These are phyloP conservation scores for Drosophila grimshawi DNA, from an alignment of 1,140 invertebrate species.

Conservation along the genomic window DNA sequence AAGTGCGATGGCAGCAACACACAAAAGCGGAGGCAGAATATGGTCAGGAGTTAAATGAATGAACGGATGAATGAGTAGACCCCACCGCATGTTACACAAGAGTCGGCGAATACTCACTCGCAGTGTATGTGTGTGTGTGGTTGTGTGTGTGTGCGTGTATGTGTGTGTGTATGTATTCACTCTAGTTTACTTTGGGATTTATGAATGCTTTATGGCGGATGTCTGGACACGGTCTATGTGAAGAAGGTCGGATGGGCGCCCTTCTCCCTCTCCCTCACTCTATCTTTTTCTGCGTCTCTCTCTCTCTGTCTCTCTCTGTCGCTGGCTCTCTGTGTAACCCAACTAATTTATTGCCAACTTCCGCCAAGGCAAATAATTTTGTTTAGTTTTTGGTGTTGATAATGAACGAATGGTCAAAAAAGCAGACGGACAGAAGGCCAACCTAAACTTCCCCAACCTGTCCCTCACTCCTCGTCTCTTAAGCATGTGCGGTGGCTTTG, in stretches of 20 bases:
- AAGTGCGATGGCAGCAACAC: conserved; percentile 21
- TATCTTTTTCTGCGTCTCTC: background rate
- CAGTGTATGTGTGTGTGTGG: conserved; percentile 35
- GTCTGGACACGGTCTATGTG: conserved; percentile 72
- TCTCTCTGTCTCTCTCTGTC: too few species aligned
- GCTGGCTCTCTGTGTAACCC: conserved; percentile 40
- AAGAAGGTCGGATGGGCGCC: conserved; percentile 19
- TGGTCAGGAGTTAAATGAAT: conserved; percentile 80
- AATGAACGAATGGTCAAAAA: conserved; percentile 73
- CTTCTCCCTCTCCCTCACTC: background rate
- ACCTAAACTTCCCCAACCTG: background rate
- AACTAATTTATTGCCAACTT: conserved; percentile 83
- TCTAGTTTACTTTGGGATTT: conserved; percentile 84
- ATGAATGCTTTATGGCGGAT: conserved; percentile 83
- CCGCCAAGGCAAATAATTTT: conserved; percentile 80
- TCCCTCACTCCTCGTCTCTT: conserved; percentile 1
- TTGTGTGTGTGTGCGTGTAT: conserved; percentile 35
- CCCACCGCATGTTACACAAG: conserved; percentile 78
- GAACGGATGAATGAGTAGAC: conserved; percentile 82
- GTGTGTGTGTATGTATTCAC: conserved; percentile 49
- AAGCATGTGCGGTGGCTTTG: conserved; percentile 52
- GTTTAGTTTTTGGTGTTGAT: conserved; percentile 82
- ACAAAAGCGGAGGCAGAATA: conserved; percentile 34
- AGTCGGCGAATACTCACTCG: conserved; percentile 46
- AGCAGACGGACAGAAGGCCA: conserved; percentile 30